Evolutionary conservation across 2,113 vertebrate genomes (phyloP), one percentile per base, ranked within the genome.

Genomic region (Falco punctatus): DNA sequence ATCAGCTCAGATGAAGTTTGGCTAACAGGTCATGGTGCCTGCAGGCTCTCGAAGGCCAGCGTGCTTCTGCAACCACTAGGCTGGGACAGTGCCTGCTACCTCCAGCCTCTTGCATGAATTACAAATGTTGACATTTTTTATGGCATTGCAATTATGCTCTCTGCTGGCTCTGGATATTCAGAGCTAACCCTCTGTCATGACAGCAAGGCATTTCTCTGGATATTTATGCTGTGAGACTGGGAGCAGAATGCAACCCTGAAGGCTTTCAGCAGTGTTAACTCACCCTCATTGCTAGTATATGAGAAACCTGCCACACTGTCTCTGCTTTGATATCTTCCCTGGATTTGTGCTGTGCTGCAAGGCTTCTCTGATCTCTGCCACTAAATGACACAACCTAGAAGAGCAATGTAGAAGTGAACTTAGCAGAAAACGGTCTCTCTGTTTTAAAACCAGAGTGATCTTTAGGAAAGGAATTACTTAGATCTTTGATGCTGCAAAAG

Each of bases 261-360:
- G 77, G 21, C 40, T 94, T 91, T 94, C 83, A 88, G 62, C 73
- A 40, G 54, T 33, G 27, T 90, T 85, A 81, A 38, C 58, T 62
- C 10, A 1, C 15, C 32, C 64, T 86, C 3, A 0, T 42, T 94
- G 77, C 54, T 91, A 22, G 44, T 12, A 13, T 58, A 52, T 11
- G 59, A 90, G 74, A 88, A 90, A 91, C 38, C 38, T 88, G 89
- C 86, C 54, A 72, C 0, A 0, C 81, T 92, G 54, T 52, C 64
- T 78, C 66, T 61, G 73, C 92, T 95, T 94, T 94, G 89, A 83
- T 94, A 70, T 48, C 64, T 91, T 92, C 67, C 54, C 48, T 78
- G 71, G 46, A 70, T 91, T 83, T 77, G 32, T 77, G 66, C 87
- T 90, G 89, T 90, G 89, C 74, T 92, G 78, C 13, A 74, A 80